Evolutionary conservation across 2,888 invertebrate genomes (phyloP), one percentile per base, ranked within the genome.

Genomic region (Sinohyriopsis cumingii): DNA sequence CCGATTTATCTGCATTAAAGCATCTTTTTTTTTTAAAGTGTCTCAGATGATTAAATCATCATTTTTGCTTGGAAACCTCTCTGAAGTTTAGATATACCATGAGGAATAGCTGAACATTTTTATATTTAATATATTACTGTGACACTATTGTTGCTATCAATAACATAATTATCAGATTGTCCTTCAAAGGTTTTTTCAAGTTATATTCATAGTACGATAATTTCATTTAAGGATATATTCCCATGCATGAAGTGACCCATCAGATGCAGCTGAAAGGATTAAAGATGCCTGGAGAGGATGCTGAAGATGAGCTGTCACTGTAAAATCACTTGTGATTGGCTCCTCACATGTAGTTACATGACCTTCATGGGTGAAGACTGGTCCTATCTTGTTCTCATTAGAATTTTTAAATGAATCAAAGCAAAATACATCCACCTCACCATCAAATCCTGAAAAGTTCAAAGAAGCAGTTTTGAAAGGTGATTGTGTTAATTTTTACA

Each of bases 231-330:
- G 54, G 24, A 54, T 24, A 61, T 72, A 75, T 53, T 80, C 75
- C 79, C 80, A 82, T 12, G 79, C 79, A 75, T 82, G 82, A 57
- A 82, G 68, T n/a, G 80, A 78, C 22, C 79, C 76, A 65, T 82
- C 79, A n/a, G 67, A 71, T 28, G 76, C 80, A 28, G 73, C 67
- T 19, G 82, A 82, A 55, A 82, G 72, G 45, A 80, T 65, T 55
- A 79, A 61, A 62, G 72, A 73, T 55, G 70, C 75, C 67, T 73
- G 63, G 72, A 72, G 69, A 64, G 79, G 77, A 71, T 80, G 76
- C 76, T 79, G 76, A 56, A 80, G 59, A 65, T 82, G 80, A 63
- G 69, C 61, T 12, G 71, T 65, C 59, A 77, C 71, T 33, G 55
- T 56, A 18, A 65, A 59, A n/a, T 45, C 28, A 45, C 45, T 45